Base-by-base conservation (phyloP, 1,140 invertebrate species). In the Ctenoplectra terminalis region DNA sequence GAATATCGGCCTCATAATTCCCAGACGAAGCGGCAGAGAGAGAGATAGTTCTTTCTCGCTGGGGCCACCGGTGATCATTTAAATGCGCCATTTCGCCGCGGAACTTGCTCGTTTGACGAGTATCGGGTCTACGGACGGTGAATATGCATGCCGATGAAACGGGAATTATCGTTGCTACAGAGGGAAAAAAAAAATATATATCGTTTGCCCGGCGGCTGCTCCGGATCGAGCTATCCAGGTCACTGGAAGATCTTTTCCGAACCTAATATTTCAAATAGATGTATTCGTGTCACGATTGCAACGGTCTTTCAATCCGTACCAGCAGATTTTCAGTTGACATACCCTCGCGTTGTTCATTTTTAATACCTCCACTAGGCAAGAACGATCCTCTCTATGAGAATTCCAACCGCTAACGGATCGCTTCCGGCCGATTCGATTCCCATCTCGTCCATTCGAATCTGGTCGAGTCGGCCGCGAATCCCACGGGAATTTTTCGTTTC, bases 1-100 rank as follows among this genome's bases (percentile, higher is more conserved):
- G 73, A 34, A 64, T 75, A 64, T 64, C 73, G 73, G 43, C 23
- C 31, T 79, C 46, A 13, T 79, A 79, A 79, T 72, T 72, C 67
- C 46, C 40, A 1, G 26, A n/a, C n/a, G n/a, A n/a, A n/a, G n/a
- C n/a, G 8, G 9, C 9, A 13, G 20, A 50, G 3, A 1, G 31
- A 23, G 56, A 15, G 56, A 31, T 15, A 7, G n/a, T 61, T n/a
- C 54, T 71, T 78, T 60, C 76, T 8, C 29, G 5, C 0, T 0
- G 26, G 34, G 7, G 6, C 9, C 11, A 29, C 11, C 54, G 50
- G 58, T 31, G 77, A 52, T 79, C 75, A 15, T 61, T 72, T 52
- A 61, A 79, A 61, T 13, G 76, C 43, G 43, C 46, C 77, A 17
- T 48, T 77, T 70, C 40, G 40, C 31, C 15, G 46, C 17, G 46